Evolutionary conservation across 2,113 vertebrate species (phyloP).

Genomic region (Scolopax mira): DNA sequence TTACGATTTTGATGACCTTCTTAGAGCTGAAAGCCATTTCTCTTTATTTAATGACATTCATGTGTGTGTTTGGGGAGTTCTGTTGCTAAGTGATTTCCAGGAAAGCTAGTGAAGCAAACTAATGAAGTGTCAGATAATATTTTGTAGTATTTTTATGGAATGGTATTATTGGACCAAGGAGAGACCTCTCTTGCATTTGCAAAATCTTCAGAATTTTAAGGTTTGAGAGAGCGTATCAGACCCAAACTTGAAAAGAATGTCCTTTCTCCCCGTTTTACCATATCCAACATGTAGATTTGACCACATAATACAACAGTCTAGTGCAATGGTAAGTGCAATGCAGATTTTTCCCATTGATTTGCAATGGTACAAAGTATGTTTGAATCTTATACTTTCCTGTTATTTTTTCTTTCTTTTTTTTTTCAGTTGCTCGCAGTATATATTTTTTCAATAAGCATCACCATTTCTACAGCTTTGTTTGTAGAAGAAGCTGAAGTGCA

Average conservation of each 20-base stretch:
- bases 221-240: background rate
- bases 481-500: background rate
- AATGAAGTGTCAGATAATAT: constrained; percentile 40
- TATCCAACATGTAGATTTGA: background rate
- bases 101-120: constrained; percentile 33
- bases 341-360: background rate
- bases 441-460: background rate
- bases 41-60: constrained; percentile 39
- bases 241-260: background rate
- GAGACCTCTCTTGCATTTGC: background rate
- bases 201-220: background rate
- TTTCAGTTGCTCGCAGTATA: background rate
- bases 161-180: background rate
- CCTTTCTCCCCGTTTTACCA: background rate
- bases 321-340: background rate
- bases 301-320: background rate
- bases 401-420: background rate
- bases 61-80: constrained; percentile 31
- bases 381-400: background rate
- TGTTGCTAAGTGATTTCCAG: constrained; percentile 62
- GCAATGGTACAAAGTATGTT: background rate
- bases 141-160: background rate
- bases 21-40: constrained; percentile 38
- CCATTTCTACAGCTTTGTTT: background rate
- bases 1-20: constrained; percentile 54